These are phyloP conservation scores for rabbit (Oryctolagus cuniculus) DNA, from an alignment of 2,113 vertebrate species.

Conservation along the genomic window DNA sequence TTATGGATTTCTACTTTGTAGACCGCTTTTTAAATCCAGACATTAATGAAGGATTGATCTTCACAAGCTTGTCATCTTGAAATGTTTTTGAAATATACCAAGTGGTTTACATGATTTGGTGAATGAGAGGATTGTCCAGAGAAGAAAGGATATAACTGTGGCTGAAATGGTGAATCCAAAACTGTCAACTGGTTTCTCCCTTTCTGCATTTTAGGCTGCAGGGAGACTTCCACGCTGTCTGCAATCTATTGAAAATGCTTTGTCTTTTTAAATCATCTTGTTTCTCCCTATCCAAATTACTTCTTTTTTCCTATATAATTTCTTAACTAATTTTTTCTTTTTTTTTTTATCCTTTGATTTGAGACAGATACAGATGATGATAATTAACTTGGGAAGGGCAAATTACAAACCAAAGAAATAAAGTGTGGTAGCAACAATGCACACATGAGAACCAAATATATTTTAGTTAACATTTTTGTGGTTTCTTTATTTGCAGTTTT, in stretches of 20 bases:
- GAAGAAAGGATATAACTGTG: neutral
- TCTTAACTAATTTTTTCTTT: slow-evolving; percentile 31
- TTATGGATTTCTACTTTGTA: slow-evolving; percentile 49
- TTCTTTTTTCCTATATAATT: slow-evolving; percentile 39
- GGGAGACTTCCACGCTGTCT: neutral
- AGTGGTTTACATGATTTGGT: neutral
- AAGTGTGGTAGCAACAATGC: neutral
- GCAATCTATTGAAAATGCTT: neutral
- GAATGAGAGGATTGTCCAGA: slow-evolving; percentile 9
- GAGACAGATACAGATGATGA: slow-evolving; percentile 51
- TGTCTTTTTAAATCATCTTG: neutral
- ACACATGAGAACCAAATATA: slow-evolving; percentile 4
- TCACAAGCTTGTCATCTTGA: slow-evolving; percentile 53
- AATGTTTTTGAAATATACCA: slow-evolving; percentile 58
- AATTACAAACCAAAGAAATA: slow-evolving; percentile 61
- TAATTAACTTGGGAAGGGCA: slow-evolving; percentile 62
- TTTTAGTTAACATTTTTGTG: slow-evolving; percentile 9
- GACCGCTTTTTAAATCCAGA: slow-evolving; percentile 53
- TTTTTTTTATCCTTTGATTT: slow-evolving; percentile 38
- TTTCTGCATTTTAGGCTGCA: neutral
- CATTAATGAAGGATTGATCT: slow-evolving; percentile 65
- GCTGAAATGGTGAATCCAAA: neutral
- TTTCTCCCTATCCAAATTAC: neutral
- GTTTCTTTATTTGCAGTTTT: slow-evolving; percentile 57
- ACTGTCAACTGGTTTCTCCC: neutral